Conservation (phyloP, 2,888 invertebrate species). For the Rotaria socialis region DNA sequence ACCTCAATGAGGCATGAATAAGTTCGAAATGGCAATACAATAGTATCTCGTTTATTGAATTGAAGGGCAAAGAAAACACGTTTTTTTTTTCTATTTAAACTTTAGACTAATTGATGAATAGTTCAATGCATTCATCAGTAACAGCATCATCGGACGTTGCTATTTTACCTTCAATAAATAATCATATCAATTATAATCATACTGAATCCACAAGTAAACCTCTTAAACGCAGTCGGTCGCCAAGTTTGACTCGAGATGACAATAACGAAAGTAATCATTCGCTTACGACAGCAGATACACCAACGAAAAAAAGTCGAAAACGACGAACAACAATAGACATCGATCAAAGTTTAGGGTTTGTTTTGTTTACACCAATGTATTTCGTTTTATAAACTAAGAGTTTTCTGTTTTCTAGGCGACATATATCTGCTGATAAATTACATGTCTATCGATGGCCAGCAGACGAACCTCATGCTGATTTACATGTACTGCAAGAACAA, state of each 20-base stretch:
- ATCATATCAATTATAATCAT: constrained; percentile 10
- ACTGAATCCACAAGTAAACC: not conserved
- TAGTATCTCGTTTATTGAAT: not conserved
- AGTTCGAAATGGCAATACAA: not conserved
- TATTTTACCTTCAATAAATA: not conserved
- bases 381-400: not conserved
- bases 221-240: constrained; percentile 28
- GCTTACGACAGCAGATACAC: not conserved
- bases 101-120: constrained; percentile 13
- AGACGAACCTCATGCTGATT: constrained; percentile 66
- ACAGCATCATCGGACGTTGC: not conserved
- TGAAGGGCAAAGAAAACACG: not conserved
- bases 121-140: constrained; percentile 5
- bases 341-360: constrained; percentile 16
- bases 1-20: not conserved
- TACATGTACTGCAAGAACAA: constrained; percentile 90
- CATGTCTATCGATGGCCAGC: constrained; percentile 90
- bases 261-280: not conserved
- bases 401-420: constrained; percentile 1
- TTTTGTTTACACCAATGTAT: not conserved
- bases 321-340: not conserved
- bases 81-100: not conserved
- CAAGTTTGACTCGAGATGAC: constrained; percentile 16
- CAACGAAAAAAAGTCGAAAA: not conserved
- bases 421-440: constrained; percentile 72